Evolutionary conservation across 2,888 invertebrate genomes (phyloP), one percentile per base, ranked within the genome.

Genomic region (Shargacucullia verbasci): DNA sequence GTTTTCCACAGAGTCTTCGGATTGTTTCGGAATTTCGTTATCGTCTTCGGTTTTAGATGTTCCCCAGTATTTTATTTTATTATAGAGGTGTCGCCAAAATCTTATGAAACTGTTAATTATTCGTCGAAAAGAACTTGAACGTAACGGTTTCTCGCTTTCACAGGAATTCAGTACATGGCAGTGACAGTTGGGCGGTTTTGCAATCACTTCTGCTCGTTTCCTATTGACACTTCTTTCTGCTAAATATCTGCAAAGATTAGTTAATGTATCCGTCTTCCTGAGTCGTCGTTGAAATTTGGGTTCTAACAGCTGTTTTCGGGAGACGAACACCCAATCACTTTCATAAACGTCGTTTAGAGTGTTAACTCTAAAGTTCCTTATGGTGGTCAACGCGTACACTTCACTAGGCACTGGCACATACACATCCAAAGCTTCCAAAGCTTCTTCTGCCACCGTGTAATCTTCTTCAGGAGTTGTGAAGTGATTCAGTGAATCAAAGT

Each of bases 321-420:
- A 84, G 2, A 92, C 72, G 25, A 94, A 73, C 35, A 94, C 83
- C 94, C 94, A 94, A 39, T 91, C 89, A 60, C 93, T 93, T 72
- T 93, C 89, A 13, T 80, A 78, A 11, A 86, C 88, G 41, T 89
- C 87, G n/a, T 84, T 80, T 11, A 91, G 47, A 8, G 79, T 78
- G 49, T 94, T 92, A 11, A 78, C 75, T 25, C 84, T 85, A 60
- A 94, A 94, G 59, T 93, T 94, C 48, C 76, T 85, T 7, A 88
- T 83, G 1, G 94, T 94, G 0, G 92, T 91, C 67, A 94, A 78
- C 9, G 89, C 90, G 44, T 79, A 88, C 13, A 93, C 77, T 63
- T 89, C 92, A 46, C 81, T 77, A 7, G 69, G 48, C 13, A 70
- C 64, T 11, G 76, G 59, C 43, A 69, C 60, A 41, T 40, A 65